Base-by-base conservation (phyloP, 53 echinoderm and acorn worm genomes). In the Antedon mediterranea region DNA sequence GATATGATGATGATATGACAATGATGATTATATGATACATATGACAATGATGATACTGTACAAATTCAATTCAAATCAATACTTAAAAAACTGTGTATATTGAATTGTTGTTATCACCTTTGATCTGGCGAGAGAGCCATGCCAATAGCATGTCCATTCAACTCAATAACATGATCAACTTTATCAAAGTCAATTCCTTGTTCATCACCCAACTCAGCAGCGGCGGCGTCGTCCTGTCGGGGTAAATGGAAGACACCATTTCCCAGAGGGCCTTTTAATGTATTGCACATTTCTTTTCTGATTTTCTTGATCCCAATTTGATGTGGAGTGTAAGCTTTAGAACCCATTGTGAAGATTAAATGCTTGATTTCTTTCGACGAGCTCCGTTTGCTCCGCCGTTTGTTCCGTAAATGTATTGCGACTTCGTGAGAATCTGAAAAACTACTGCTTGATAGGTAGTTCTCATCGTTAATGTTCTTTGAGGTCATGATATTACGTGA, bases 261-360 rank as follows among this genome's bases (percentile, higher is more conserved):
- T 31, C 91, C 91, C 20, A 91, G 79, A 13, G 88, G 88, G 20
- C 91, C 91, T 70, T 78, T 85, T 57, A 88, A 76, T 0, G 88
- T 91, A 72, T 88, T 77, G 20, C 83, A 86, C 88, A 85, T 88
- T 57, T 29, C 72, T 23, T 88, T 34, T 18, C 88, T 83, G 30
- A 91, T 91, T 31, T 78, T 78, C 79, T 91, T 91, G 76, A 91
- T 91, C 34, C 91, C 88, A 9, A 91, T 88, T 78, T 91, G 91
- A 43, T 91, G 91, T 20, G 91, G 91, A 20, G 88, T 91, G 76
- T 91, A 91, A 3, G 91, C 88, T 33, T 82, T 82, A 71, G 86
- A 83, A 32, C 91, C 91, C 31, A 85, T 79, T 32, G 88, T 88
- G 78, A 91, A 91, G 33, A 91, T 88, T 79, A 91, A 75, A 44